A percentile compares a stretch with the other conserved stretches of the same genome.
phyloP scores from a whole-genome alignment of 1,140 invertebrate genomes.

The Magallana ariakensis region DNA sequence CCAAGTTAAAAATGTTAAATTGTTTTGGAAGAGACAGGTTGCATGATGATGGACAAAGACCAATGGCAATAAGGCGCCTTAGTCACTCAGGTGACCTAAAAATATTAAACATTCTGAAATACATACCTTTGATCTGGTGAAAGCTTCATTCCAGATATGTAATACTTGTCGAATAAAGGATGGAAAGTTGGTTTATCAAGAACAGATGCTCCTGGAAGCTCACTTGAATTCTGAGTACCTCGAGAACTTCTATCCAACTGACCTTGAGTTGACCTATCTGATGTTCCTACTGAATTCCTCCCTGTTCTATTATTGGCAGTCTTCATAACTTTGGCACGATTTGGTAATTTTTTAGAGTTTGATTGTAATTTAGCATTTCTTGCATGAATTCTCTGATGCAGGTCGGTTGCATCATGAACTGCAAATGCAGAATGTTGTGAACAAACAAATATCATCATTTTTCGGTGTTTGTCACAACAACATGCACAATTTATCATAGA shows the following conservation, averaged over 20 bases:
- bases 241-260: not conserved
- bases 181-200: slow-evolving; percentile 12
- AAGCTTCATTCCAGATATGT: slow-evolving; percentile 55
- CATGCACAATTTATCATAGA: not conserved
- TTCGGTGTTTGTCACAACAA: not conserved
- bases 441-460: slow-evolving; percentile 58
- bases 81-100: too few relatives aligned
- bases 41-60: not conserved
- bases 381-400: not conserved
- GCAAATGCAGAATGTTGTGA: slow-evolving; percentile 50
- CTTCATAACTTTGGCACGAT: not conserved
- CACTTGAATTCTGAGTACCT: not conserved
- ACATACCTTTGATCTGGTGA: slow-evolving; percentile 52
- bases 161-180: slow-evolving; percentile 41
- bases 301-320: not conserved
- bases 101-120: not conserved
- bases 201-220: slow-evolving; percentile 14
- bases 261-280: not conserved
- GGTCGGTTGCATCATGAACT: slow-evolving; percentile 44
- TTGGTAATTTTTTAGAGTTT: not conserved
- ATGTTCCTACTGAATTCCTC: not conserved
- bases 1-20: not conserved
- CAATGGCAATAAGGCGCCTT: not conserved
- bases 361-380: slow-evolving; percentile 6
- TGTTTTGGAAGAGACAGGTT: not conserved